phyloP scores from a whole-genome alignment of 1,140 invertebrate genomes.

The Drosophila mojavensis region DNA sequence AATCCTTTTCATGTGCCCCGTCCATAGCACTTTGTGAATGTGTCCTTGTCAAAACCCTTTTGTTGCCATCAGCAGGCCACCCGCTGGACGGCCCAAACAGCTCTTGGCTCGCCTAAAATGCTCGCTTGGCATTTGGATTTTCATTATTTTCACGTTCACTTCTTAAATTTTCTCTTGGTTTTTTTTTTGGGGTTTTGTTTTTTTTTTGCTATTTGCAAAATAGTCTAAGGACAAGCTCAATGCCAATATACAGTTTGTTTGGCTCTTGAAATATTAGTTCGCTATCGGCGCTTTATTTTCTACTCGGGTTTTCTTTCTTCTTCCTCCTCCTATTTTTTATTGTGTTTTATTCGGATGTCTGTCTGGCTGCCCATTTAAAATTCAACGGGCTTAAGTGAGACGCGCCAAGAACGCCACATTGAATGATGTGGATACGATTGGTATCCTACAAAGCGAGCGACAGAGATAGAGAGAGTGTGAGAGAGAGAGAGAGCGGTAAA shows the following conservation, averaged over 20 bases:
- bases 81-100: constrained; percentile 5
- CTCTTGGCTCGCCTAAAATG: constrained; percentile 15
- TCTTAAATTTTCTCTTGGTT: constrained; percentile 5
- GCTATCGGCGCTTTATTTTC: constrained; percentile 13
- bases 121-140: constrained; percentile 35
- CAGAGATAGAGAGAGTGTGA: no score
- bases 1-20: constrained; percentile 20
- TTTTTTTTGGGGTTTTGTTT: no score
- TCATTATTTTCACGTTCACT: constrained; percentile 31
- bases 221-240: constrained; percentile 56
- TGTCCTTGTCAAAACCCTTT: constrained; percentile 29
- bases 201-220: neutral
- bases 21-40: neutral
- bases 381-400: constrained; percentile 29
- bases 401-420: constrained; percentile 16
- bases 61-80: neutral
- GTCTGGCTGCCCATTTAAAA: constrained; percentile 32
- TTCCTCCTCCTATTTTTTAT: no score
- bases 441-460: neutral
- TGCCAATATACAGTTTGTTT: constrained; percentile 47
- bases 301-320: constrained; percentile 1
- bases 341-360: constrained; percentile 23
- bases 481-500: no score
- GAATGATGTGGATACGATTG: constrained; percentile 18
- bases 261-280: constrained; percentile 35